Evolutionary conservation across 2,888 invertebrate species (phyloP).

Genomic region (Brachylomia viminalis): DNA sequence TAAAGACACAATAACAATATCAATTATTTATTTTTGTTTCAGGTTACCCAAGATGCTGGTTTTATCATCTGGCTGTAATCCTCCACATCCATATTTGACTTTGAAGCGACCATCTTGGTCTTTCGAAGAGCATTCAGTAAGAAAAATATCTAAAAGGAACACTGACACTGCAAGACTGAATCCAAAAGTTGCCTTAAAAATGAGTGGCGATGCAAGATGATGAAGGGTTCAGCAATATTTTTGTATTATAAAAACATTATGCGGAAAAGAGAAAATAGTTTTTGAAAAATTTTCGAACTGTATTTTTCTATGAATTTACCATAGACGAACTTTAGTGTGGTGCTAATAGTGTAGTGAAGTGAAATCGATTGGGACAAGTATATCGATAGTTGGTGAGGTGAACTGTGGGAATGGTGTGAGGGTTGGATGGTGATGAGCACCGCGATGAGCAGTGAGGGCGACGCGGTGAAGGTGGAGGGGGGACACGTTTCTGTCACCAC

Average conservation of each 20-base stretch:
- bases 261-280: slow-evolving; percentile 74
- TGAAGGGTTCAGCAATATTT: slow-evolving; percentile 75
- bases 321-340: slow-evolving; percentile 71
- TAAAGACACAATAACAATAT: neutral
- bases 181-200: slow-evolving; percentile 83
- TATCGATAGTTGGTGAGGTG: slow-evolving; percentile 78
- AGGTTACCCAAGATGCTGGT: slow-evolving; percentile 85
- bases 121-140: slow-evolving; percentile 55
- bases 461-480: slow-evolving; percentile 88
- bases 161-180: slow-evolving; percentile 80
- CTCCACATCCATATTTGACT: slow-evolving; percentile 66
- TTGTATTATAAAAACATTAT: slow-evolving; percentile 74
- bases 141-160: slow-evolving; percentile 73
- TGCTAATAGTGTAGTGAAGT: slow-evolving; percentile 84
- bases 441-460: slow-evolving; percentile 86
- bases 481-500: slow-evolving; percentile 95
- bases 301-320: slow-evolving; percentile 79
- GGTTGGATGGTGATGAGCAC: slow-evolving; percentile 76
- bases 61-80: slow-evolving; percentile 72
- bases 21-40: slow-evolving; percentile 72
- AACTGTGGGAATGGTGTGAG: slow-evolving; percentile 75
- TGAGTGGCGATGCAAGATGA: slow-evolving; percentile 83
- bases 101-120: slow-evolving; percentile 57
- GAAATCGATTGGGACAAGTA: slow-evolving; percentile 71
- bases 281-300: slow-evolving; percentile 72